Evolutionary conservation across 2,888 invertebrate species (phyloP).

Genomic region (Lithophane leautieri): DNA sequence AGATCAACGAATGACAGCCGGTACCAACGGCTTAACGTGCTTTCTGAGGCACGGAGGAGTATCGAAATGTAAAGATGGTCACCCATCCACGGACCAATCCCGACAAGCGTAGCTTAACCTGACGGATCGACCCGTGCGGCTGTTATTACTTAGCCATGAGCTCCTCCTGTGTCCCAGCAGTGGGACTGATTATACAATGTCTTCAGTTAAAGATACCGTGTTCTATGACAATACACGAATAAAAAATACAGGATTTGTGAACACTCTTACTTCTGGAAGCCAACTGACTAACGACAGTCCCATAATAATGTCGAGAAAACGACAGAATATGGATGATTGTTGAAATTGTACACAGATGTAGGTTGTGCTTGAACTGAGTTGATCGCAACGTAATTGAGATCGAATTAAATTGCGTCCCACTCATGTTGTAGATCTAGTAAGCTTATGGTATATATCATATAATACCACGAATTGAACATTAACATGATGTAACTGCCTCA

Average conservation of each 20-base stretch:
- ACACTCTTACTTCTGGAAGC: background rate
- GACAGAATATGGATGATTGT: background rate
- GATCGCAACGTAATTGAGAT: slow-evolving; percentile 62
- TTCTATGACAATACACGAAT: background rate
- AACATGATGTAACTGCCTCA: no score
- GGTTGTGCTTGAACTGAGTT: slow-evolving; percentile 65
- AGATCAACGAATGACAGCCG: no score
- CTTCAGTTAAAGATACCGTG: background rate
- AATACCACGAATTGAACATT: background rate
- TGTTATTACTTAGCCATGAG: no score
- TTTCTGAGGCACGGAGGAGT: no score
- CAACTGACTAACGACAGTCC: background rate
- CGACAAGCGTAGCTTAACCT: no score
- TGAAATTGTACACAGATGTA: slow-evolving; percentile 21
- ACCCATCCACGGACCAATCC: no score
- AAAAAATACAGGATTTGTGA: background rate
- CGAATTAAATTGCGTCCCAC: slow-evolving; percentile 73
- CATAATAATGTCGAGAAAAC: slow-evolving; percentile 10
- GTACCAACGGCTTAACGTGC: no score
- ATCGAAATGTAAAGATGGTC: no score
- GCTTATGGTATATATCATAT: slow-evolving; percentile 6
- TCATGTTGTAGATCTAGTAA: slow-evolving; percentile 66
- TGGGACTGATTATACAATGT: no score
- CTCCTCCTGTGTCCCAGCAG: no score
- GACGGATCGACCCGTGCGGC: no score